A percentile compares a stretch with the other conserved stretches of the same genome.
Conservation (phyloP, 2,888 invertebrate genomes). For the Brachyopa scutellaris region DNA sequence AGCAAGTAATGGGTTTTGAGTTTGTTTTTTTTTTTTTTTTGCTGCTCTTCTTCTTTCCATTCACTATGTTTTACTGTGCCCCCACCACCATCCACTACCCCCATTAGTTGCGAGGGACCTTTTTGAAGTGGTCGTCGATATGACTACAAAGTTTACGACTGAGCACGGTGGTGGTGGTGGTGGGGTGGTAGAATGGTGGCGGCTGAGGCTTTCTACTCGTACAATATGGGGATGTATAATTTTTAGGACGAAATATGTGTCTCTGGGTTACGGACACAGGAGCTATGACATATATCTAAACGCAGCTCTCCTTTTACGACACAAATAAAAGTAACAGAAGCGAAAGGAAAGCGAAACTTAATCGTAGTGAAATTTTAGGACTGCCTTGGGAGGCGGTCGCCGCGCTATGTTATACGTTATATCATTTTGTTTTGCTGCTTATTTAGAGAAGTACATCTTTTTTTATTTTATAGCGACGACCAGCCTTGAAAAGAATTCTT, state of each 20-base stretch:
- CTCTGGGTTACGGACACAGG: slow-evolving; percentile 26
- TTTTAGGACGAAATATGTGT: slow-evolving; percentile 33
- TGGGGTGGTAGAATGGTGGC: background rate
- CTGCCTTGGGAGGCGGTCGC: background rate
- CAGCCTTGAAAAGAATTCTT: slow-evolving; percentile 15
- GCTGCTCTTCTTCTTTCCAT: no score
- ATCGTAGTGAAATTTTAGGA: slow-evolving; percentile 39
- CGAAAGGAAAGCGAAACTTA: slow-evolving; percentile 46
- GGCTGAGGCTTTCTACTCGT: background rate
- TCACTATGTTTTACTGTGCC: no score
- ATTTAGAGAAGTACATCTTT: slow-evolving; percentile 19
- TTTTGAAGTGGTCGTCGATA: slow-evolving; percentile 52
- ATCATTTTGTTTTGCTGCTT: slow-evolving; percentile 25
- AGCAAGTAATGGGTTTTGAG: slow-evolving; percentile 44
- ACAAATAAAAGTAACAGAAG: slow-evolving; percentile 46
- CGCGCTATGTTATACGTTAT: no score
- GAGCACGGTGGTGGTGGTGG: no score
- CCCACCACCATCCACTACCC: no score
- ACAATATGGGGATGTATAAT: slow-evolving; percentile 10
- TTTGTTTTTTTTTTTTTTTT: background rate
- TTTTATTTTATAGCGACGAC: slow-evolving; percentile 4
- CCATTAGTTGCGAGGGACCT: background rate
- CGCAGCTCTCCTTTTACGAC: slow-evolving; percentile 36
- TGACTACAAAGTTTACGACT: slow-evolving; percentile 51
- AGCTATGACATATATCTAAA: slow-evolving; percentile 5